Evolutionary conservation across 2,113 vertebrate genomes (phyloP), one percentile per base, ranked within the genome.

Genomic region (Atractosteus spatula): DNA sequence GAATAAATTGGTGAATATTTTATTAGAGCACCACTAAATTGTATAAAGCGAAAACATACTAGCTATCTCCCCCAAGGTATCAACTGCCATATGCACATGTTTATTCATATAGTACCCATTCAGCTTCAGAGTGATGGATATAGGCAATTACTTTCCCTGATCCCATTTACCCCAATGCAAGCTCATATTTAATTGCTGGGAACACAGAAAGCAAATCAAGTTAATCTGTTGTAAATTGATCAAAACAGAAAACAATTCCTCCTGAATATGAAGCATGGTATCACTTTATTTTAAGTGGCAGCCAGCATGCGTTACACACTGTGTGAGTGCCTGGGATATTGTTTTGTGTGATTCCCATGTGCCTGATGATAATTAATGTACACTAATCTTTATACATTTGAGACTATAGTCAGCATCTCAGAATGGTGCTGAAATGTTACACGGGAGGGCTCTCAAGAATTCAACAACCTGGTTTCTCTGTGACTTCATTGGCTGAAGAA

Each of bases 1-100:
- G 77, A 78, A 78, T 75, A 66, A 41, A 83, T 79, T 66, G 75
- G 76, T 85, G 79, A 86, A 86, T 84, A 83, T 85, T 88, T 86
- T 78, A 85, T 84, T 70, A 84, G 79, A 69, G 76, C 76, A 62
- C 67, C 72, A 81, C 79, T 83, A 82, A 86, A 86, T 62, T 47
- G 41, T 64, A 57, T n/a, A 69, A 80, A 83, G 78, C 81, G 70
- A 86, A 89, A 86, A 83, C 82, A 78, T 84, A 79, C 79, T 59
- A 59, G 56, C 84, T 81, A 76, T 79, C 70, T 82, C 83, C 85
- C 80, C 16, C 64, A 82, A 83, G 85, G 83, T 80, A 74, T 59
- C 29, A 10, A 61, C 55, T 4, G 72, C 81, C 84, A 86, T 88
- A 87, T 86, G 86, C 68, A 73, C 80, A 81, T 80, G 81, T 86